These are phyloP conservation scores for Cynaeus angustus DNA, from an alignment of 2,888 invertebrate species.

Conservation along the genomic window DNA sequence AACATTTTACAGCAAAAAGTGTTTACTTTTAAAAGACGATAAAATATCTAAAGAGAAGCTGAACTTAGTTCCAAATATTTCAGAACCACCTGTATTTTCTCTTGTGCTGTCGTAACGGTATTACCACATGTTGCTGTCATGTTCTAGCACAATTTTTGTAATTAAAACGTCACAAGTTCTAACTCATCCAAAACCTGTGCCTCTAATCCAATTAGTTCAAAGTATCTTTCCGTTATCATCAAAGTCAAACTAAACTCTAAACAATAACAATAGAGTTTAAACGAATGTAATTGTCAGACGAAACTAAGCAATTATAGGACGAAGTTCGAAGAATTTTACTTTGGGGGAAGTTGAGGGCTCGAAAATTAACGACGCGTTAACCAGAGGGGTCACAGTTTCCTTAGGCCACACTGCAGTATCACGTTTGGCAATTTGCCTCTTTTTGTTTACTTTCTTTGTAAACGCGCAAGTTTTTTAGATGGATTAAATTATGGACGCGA, in stretches of 20 bases:
- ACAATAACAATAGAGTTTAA: slow-evolving; percentile 64
- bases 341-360: slow-evolving; percentile 18
- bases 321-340: slow-evolving; percentile 50
- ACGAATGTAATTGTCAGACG: slow-evolving; percentile 65
- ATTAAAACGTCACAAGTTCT: too few relatives aligned
- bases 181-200: too few relatives aligned
- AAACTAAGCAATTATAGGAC: slow-evolving; percentile 63
- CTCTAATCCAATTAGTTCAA: too few relatives aligned
- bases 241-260: slow-evolving; percentile 25
- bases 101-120: too few relatives aligned
- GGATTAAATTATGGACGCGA: slow-evolving; percentile 14
- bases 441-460: slow-evolving; percentile 23
- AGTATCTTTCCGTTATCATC: too few relatives aligned
- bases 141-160: too few relatives aligned
- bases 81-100: too few relatives aligned
- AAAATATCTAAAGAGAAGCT: too few relatives aligned
- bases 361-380: slow-evolving; percentile 39
- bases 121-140: too few relatives aligned
- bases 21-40: too few relatives aligned
- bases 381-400: slow-evolving; percentile 22
- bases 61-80: too few relatives aligned
- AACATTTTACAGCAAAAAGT: too few relatives aligned
- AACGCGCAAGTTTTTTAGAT: slow-evolving; percentile 7
- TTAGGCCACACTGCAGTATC: slow-evolving; percentile 15
- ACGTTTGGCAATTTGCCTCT: slow-evolving; percentile 30